A percentile compares a stretch with the other conserved stretches of the same genome.
phyloP scores from a whole-genome alignment of 2,888 invertebrate species.

The Philaethria dido region DNA sequence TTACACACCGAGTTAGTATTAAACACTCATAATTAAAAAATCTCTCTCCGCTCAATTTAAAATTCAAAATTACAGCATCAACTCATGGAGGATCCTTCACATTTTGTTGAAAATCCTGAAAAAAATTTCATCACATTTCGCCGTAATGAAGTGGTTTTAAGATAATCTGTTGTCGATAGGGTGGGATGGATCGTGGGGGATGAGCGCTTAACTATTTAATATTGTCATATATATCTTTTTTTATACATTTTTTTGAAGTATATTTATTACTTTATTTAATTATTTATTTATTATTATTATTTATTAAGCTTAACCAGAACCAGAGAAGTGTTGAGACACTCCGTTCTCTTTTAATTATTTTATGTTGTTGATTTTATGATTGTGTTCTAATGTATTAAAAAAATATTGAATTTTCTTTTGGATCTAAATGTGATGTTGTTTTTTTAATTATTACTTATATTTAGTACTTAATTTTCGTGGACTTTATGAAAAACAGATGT shows the following conservation, averaged over 20 bases:
- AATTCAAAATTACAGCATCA: constrained; percentile 32
- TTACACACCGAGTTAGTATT: not conserved
- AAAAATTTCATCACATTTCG: constrained; percentile 56
- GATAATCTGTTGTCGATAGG: constrained; percentile 71
- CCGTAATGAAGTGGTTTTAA: constrained; percentile 62
- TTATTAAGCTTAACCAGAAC: no score
- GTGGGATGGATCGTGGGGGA: constrained; percentile 41
- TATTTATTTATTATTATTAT: no score
- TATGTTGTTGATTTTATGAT: not conserved
- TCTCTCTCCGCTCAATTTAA: constrained; percentile 31
- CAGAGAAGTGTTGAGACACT: no score
- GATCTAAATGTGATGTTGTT: no score
- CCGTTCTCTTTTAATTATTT: no score
- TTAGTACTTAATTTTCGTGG: no score
- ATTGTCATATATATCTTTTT: constrained; percentile 7
- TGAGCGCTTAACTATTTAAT: constrained; percentile 25
- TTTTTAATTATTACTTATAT: no score
- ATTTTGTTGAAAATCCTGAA: constrained; percentile 37
- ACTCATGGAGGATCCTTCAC: constrained; percentile 26
- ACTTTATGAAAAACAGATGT: no score
- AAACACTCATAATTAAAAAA: constrained; percentile 13
- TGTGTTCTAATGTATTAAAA: no score
- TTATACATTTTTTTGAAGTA: not conserved
- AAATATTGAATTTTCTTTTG: no score
- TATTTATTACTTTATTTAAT: no score